Evolutionary conservation across 2,797 vertebrate genomes (phyloP), one percentile per base, ranked within the genome.

Genomic region (Botia almorhae): DNA sequence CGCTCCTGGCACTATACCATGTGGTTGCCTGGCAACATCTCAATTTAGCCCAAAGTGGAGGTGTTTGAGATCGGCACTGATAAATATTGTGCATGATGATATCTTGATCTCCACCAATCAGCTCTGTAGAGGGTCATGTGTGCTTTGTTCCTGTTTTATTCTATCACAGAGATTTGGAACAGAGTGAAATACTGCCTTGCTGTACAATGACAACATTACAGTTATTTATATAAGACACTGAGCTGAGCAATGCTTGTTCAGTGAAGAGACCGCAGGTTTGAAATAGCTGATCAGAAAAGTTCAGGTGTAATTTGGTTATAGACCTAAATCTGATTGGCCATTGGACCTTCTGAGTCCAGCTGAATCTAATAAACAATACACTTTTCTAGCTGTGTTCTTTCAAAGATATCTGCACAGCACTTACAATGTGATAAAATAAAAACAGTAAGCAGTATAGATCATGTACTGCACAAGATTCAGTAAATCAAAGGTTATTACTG

Each of bases 11-110:
- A 80, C 79, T 80, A 76, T 76, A 81, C 75, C 70, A 77, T 85
- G 71, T 48, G 78, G 87, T 88, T 88, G 85, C 85, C 81, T 83
- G 84, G 87, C 82, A 88, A 88, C 87, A 88, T 88, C 84, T 88
- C 84, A 72, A 86, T 85, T 85, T 84, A 85, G 82, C 81, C 43
- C 50, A 67, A 72, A 58, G 82, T 84, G 84, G 81, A 85, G 84
- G 84, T 87, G 85, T 86, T 82, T 72, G 60, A 64, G 77, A 75
- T 74, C 67, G 71, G 64, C 26, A 12, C 72, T 23, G 77, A 75
- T 77, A 53, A 63, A 65, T 82, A 63, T 80, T 76, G 72, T 64
- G 82, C 56, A 55, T 72, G 80, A 77, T 81, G 78, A 84, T 72
- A 85, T 85, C 82, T 46, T 68, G 78, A 81, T 81, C 67, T 81